A percentile compares a stretch with the other conserved stretches of the same genome.
Conservation (phyloP, 2,113 vertebrate species). For the Myrmophylax atrothorax region DNA sequence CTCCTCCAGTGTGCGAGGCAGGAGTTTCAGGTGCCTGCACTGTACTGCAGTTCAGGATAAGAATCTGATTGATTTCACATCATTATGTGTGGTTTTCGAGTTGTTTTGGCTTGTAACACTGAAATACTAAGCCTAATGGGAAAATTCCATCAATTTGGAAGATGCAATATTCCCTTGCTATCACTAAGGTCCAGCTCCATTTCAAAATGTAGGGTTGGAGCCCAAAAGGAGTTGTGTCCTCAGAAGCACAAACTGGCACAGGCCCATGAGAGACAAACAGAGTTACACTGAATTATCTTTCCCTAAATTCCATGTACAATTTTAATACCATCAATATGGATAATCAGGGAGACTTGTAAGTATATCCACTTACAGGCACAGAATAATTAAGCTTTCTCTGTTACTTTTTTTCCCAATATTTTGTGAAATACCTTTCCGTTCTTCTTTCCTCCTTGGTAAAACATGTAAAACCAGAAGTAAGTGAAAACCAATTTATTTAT, state of each 20-base stretch:
- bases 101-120: neutral
- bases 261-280: neutral
- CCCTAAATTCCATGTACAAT: rapidly evolving
- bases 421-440: neutral
- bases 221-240: neutral
- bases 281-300: neutral
- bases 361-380: neutral
- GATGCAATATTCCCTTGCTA: neutral
- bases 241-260: neutral
- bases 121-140: neutral
- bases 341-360: neutral
- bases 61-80: neutral
- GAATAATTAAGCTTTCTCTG: neutral
- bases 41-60: neutral
- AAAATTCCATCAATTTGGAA: neutral
- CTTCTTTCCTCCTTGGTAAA: neutral
- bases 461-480: neutral
- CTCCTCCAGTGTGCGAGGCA: neutral
- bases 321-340: neutral
- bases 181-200: neutral
- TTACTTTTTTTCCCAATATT: neutral
- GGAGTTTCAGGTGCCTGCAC: neutral
- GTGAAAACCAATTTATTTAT: neutral
- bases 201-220: neutral
- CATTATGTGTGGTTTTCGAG: neutral